Conservation (phyloP, 2,888 invertebrate species). For the Vanessa cardui region DNA sequence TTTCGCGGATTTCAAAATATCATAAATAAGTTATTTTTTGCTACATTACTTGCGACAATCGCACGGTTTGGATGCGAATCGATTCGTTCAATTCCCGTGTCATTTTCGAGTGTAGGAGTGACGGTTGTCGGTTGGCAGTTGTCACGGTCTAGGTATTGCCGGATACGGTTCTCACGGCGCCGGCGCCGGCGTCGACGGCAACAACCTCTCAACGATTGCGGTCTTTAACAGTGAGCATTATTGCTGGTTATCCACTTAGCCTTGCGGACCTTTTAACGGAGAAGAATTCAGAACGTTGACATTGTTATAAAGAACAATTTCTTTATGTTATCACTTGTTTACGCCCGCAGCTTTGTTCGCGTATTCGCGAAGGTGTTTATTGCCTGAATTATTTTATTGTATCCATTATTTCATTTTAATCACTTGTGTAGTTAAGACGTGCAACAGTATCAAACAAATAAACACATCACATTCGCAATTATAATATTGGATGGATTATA, state of each 20-base stretch:
- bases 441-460: too few species aligned
- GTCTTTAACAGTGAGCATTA: constrained; percentile 35
- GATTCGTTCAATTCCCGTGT: constrained; percentile 70
- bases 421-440: too few species aligned
- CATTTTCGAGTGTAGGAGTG: constrained; percentile 60
- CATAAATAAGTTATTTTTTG: constrained; percentile 42
- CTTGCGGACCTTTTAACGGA: not conserved
- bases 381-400: too few species aligned
- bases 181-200: constrained; percentile 44
- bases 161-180: constrained; percentile 53
- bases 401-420: too few species aligned
- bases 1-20: constrained; percentile 41
- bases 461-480: too few species aligned
- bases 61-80: constrained; percentile 64
- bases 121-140: constrained; percentile 41
- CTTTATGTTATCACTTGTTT: not conserved
- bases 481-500: too few species aligned
- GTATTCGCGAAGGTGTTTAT: too few species aligned
- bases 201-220: constrained; percentile 40
- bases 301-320: not conserved
- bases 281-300: not conserved
- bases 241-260: constrained; percentile 36
- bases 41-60: constrained; percentile 51
- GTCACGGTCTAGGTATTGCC: constrained; percentile 64
- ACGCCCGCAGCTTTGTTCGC: too few species aligned